Evolutionary conservation across 2,113 vertebrate genomes (phyloP).

Genomic region (Phylloscopus whistleri): DNA sequence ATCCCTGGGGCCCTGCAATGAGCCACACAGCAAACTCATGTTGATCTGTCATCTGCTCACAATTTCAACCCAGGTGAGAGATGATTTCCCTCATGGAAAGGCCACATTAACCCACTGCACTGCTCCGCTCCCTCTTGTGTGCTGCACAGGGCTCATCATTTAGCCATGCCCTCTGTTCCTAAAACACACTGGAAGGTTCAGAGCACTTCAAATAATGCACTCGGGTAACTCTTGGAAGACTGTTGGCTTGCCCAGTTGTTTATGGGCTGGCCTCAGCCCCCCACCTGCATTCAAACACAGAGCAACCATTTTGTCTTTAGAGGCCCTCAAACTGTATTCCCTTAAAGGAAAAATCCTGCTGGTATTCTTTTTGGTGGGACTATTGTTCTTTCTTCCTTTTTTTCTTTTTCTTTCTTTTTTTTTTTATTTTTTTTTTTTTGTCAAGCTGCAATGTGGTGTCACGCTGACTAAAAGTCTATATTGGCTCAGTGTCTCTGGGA

Average conservation of each 20-base stretch:
- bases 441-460: background rate
- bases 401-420: background rate
- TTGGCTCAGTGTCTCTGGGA: background rate
- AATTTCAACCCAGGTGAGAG: background rate
- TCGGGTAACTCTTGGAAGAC: background rate
- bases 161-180: background rate
- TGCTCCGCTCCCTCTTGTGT: rapidly evolving
- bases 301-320: background rate
- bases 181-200: background rate
- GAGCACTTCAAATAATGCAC: background rate
- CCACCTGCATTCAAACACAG: background rate
- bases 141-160: background rate
- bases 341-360: background rate
- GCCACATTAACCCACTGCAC: background rate
- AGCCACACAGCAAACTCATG: background rate
- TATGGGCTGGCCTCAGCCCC: background rate
- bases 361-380: background rate
- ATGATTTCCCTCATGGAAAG: background rate
- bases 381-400: background rate
- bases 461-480: rapidly evolving
- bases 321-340: background rate
- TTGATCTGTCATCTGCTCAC: slow-evolving; percentile 41
- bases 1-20: background rate
- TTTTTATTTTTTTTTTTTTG: background rate
- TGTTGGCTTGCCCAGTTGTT: background rate